A percentile compares a stretch with the other conserved stretches of the same genome.
These are phyloP conservation scores for Hirtodrosophila alboralis DNA, from an alignment of 2,888 invertebrate genomes.

Conservation along the genomic window DNA sequence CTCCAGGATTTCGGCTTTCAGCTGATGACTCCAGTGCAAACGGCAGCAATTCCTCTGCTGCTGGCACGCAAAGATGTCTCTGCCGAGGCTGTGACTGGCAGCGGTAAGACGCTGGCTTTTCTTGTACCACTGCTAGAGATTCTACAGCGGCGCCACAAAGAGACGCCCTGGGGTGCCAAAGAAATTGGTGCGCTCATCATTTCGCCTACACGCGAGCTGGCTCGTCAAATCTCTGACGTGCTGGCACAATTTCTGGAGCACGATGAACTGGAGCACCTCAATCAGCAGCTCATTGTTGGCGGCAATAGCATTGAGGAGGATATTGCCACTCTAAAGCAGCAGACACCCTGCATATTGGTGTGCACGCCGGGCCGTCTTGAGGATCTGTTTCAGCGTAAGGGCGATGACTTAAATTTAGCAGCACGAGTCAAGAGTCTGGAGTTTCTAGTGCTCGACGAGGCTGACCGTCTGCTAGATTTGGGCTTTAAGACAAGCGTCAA, in stretches of 20 bases:
- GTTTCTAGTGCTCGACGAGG: slow-evolving; percentile 97
- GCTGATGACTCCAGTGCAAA: slow-evolving; percentile 88
- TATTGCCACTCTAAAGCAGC: slow-evolving; percentile 87
- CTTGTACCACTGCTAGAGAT: slow-evolving; percentile 96
- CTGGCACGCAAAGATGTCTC: slow-evolving; percentile 97
- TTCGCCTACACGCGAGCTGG: slow-evolving; percentile 98
- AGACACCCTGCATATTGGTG: slow-evolving; percentile 93
- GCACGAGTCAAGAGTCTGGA: slow-evolving; percentile 93
- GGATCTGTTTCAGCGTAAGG: slow-evolving; percentile 91
- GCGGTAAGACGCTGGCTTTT: slow-evolving; percentile 98
- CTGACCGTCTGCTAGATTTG: slow-evolving; percentile 95
- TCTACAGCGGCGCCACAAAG: slow-evolving; percentile 87
- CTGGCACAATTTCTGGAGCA: slow-evolving; percentile 85
- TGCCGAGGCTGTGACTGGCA: slow-evolving; percentile 99
- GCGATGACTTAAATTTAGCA: slow-evolving; percentile 89
- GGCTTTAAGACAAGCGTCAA: slow-evolving; percentile 91
- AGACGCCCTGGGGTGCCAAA: slow-evolving; percentile 88
- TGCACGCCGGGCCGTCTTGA: slow-evolving; percentile 97
- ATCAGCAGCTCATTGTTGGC: slow-evolving; percentile 90
- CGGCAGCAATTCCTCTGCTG: slow-evolving; percentile 94
- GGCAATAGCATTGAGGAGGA: slow-evolving; percentile 93
- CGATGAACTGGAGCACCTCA: slow-evolving; percentile 84
- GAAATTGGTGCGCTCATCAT: slow-evolving; percentile 95
- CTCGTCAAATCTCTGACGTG: slow-evolving; percentile 92
- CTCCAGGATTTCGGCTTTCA: slow-evolving; percentile 85